Evolutionary conservation across 1,140 invertebrate genomes (phyloP), one percentile per base, ranked within the genome.

Genomic region (Maniola jurtina): DNA sequence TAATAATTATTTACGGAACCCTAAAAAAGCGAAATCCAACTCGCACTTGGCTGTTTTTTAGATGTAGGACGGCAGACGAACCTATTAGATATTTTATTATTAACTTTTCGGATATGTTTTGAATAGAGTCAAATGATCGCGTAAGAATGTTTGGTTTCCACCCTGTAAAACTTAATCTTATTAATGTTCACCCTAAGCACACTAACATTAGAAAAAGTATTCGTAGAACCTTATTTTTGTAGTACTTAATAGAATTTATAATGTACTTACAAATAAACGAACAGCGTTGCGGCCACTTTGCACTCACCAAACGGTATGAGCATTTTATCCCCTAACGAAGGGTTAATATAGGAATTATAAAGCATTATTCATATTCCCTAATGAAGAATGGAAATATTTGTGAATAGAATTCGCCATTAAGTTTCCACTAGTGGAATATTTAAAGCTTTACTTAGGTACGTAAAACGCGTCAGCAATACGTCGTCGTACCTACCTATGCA

Each of bases 401-500:
- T 36, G 45, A 58, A 52, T 59, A 59, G 33, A 65, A 65, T 65
- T 59, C 56, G 35, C 64, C 64, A 48, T 36, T 34, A 64, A 0
- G 36, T 60, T 65, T 65, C 64, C 64, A 63, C 16, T 6, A 40
- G 13, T 38, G 69, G 65, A 71, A 63, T 62, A 52, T 71, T 70
- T 36, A n/a, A 56, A 60, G 40, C 48, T 52, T 52, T 11, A 57
- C 57, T 61, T 25, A 25, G 25, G 25, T 58, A 55, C 60, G 11
- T 38, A 13, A 25, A 34, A 63, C 56, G 48, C 56, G 50, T 71
- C 64, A 66, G 45, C 35, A 16, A 63, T 64, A 55, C 45, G 48
- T 68, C 55, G 38, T 40, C 38, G 7, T 13, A 36, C 5, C n/a
- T 34, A 64, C 47, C 13, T 48, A 48, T 14, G 45, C 10, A 14